Evolutionary conservation across 1,140 invertebrate genomes (phyloP).

Genomic region (Drosophila pseudoananassae): DNA sequence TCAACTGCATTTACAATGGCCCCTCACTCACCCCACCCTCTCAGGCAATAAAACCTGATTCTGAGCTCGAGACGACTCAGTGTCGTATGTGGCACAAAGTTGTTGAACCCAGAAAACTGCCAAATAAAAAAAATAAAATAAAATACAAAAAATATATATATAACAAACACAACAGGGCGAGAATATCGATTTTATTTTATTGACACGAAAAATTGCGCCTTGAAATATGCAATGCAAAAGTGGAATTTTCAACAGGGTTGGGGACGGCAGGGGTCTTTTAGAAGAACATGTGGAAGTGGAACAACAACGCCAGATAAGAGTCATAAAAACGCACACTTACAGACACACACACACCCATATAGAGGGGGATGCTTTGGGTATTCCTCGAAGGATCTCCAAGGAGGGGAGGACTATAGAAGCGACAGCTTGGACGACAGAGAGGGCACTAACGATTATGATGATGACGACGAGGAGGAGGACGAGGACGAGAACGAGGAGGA

Average conservation of each 20-base stretch:
- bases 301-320: constrained; percentile 72
- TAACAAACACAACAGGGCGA: constrained; percentile 11
- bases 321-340: constrained; percentile 67
- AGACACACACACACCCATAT: background rate
- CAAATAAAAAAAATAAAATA: constrained; percentile 11
- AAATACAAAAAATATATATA: background rate
- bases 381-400: constrained; percentile 26
- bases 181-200: constrained; percentile 76
- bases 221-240: constrained; percentile 74
- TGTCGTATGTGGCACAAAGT: constrained; percentile 60
- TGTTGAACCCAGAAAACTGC: constrained; percentile 60
- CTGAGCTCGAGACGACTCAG: constrained; percentile 2
- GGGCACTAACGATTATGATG: constrained; percentile 76
- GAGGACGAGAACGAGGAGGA: constrained; percentile 2
- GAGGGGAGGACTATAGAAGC: background rate
- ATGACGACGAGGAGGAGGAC: constrained; percentile 52
- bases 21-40: too few relatives aligned
- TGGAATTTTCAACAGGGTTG: constrained; percentile 50
- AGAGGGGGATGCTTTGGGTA: constrained; percentile 19
- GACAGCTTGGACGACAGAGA: constrained; percentile 8
- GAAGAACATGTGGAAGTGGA: constrained; percentile 39
- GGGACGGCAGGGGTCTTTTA: background rate
- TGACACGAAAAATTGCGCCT: constrained; percentile 77
- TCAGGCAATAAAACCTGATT: too few relatives aligned
- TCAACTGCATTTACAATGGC: constrained; percentile 37